Evolutionary conservation across 2,113 vertebrate species (phyloP), one percentile per base, ranked within the genome.

Genomic region (Myotis yumanensis): DNA sequence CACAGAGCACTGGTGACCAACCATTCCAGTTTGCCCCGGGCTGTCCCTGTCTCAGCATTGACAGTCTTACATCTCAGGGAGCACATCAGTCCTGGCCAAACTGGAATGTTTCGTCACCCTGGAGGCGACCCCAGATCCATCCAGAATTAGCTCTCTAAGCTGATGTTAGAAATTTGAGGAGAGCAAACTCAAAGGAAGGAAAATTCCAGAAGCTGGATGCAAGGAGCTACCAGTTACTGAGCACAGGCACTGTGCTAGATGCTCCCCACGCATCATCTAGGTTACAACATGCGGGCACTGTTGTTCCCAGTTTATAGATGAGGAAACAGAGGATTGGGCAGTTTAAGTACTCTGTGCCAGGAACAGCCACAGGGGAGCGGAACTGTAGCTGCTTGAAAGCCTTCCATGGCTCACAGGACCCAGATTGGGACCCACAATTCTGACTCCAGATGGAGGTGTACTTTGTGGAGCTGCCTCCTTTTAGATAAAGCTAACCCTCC

Each of bases 321-420:
- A 86, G 62, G 71, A 91, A 59, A 40, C 73, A 7, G 68, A 89
- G 86, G 14, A 17, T 16, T 43, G 3, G 75, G 23, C 0, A 32
- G 32, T 17, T 43, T 68, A 54, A 23, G 11, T 17, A n/a, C 59
- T 11, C 52, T 46, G 28, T 11, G 32, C 20, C 7, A 4, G 25
- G 51, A 81, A 30, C 69, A 75, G 32, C 25, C 0, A 0, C 25
- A 4, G 37, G 66, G 18, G 30, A 71, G 4, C 0, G 1, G 40
- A 28, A 11, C 37, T 3, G 0, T 3, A n/a, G 16, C 46, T 69
- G 14, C 32, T 40, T 5, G 4, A 76, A 62, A 69, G 51, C n/a
- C 2, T 0, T 3, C 54, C 18, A 0, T 1, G 28, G 51, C 7
- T 51, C 43, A 32, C 10, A 1, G 64, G 40, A 35, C 11, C 25